Conservation (phyloP, 2,797 vertebrate genomes). For the Trichosurus vulpecula region DNA sequence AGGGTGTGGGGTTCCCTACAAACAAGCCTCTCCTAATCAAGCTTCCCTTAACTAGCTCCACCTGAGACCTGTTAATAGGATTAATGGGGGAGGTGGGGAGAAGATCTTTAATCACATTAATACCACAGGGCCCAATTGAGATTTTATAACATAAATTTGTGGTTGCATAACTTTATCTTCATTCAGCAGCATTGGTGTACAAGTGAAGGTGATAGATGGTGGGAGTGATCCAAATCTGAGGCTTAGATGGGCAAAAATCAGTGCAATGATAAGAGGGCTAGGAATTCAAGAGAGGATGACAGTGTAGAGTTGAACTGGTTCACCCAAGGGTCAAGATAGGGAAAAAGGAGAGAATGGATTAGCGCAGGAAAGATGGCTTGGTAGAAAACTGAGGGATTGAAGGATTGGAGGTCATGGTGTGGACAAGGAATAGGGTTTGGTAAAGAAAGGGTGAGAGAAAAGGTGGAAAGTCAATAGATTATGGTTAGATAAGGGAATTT, state of each 20-base stretch:
- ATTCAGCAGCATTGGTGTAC: not conserved
- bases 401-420: not conserved
- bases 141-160: not conserved
- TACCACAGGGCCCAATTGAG: not conserved
- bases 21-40: too few species aligned
- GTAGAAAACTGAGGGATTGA: not conserved
- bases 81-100: too few species aligned
- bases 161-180: not conserved
- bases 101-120: too few species aligned
- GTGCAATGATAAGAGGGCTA: not conserved
- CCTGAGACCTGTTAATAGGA: too few species aligned
- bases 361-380: not conserved
- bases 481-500: not conserved
- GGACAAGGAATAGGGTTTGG: not conserved
- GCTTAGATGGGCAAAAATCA: not conserved
- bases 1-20: too few species aligned
- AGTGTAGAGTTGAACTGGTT: not conserved
- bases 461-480: not conserved
- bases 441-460: not conserved
- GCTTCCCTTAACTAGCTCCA: too few species aligned
- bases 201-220: not conserved
- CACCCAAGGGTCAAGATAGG: not conserved
- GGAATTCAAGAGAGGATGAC: not conserved
- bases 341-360: not conserved
- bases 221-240: not conserved